A percentile compares a stretch with the other conserved stretches of the same genome.
Evolutionary conservation across 2,888 invertebrate species (phyloP).

Genomic region (Amaurobius ferox): DNA sequence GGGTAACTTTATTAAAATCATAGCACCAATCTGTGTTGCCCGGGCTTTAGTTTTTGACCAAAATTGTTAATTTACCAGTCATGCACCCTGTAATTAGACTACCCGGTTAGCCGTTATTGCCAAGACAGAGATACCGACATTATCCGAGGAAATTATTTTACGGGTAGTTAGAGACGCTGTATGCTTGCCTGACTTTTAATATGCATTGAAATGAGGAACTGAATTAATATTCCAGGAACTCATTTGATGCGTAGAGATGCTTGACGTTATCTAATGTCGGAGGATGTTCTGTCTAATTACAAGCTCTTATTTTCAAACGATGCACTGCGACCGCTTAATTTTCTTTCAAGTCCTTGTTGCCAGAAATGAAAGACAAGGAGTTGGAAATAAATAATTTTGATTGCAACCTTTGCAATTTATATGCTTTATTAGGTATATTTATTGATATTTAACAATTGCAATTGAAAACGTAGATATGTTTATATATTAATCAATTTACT

Average conservation of each 20-base stretch:
- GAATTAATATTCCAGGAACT: not conserved
- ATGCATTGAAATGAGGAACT: not conserved
- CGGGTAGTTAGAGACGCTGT: not conserved
- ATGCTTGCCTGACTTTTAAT: not conserved
- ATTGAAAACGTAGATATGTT: too few relatives aligned
- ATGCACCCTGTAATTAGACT: not conserved
- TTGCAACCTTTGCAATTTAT: too few relatives aligned
- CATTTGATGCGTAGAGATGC: not conserved
- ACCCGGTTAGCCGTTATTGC: not conserved
- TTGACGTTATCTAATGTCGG: not conserved
- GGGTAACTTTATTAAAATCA: not conserved
- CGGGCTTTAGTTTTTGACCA: not conserved
- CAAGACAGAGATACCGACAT: not conserved
- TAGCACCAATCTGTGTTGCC: not conserved
- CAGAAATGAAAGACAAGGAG: too few relatives aligned
- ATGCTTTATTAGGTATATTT: too few relatives aligned
- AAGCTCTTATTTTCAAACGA: too few relatives aligned
- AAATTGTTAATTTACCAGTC: not conserved
- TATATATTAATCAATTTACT: too few relatives aligned
- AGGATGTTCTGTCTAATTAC: too few relatives aligned
- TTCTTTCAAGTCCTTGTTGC: too few relatives aligned
- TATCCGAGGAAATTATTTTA: conserved; percentile 1
- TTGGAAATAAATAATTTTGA: too few relatives aligned
- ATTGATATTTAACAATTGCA: too few relatives aligned
- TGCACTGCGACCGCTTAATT: too few relatives aligned